Evolutionary conservation across 2,113 vertebrate genomes (phyloP).

Genomic region (Chiloscyllium plagiosum): DNA sequence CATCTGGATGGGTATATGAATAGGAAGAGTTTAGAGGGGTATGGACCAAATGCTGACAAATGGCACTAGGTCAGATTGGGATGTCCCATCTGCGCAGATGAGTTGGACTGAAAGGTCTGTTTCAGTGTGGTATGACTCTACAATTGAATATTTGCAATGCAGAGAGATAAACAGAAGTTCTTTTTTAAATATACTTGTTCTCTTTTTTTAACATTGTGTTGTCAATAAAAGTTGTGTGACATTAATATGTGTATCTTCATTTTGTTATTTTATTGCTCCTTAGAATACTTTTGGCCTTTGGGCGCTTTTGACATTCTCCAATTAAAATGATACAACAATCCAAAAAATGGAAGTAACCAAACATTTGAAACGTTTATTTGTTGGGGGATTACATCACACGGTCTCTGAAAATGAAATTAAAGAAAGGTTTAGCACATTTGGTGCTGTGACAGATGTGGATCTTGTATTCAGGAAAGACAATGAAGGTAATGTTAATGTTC

Average conservation of each 20-base stretch:
- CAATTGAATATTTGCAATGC: not conserved
- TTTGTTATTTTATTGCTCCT: not conserved
- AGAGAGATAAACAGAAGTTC: not conserved
- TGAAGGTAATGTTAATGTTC: slow-evolving; percentile 57
- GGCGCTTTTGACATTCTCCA: not conserved
- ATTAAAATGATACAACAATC: not conserved
- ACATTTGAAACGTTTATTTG: slow-evolving; percentile 66
- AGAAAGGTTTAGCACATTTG: slow-evolving; percentile 83
- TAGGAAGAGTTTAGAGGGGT: too few relatives aligned
- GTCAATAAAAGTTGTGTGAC: not conserved
- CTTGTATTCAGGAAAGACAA: slow-evolving; percentile 76
- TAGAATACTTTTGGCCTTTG: not conserved
- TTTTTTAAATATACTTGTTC: not conserved
- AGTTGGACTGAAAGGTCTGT: too few relatives aligned
- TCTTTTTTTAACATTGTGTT: not conserved
- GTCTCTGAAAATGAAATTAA: slow-evolving; percentile 76
- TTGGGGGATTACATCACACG: slow-evolving; percentile 74
- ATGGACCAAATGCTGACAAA: too few relatives aligned
- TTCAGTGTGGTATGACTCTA: too few relatives aligned
- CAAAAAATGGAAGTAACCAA: slow-evolving; percentile 46
- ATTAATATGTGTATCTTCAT: not conserved
- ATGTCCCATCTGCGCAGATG: too few relatives aligned
- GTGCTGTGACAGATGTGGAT: slow-evolving; percentile 72
- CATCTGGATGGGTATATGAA: too few relatives aligned
- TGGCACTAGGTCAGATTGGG: too few relatives aligned